These are phyloP conservation scores for Chelidonichthys spinosus DNA, from an alignment of 2,797 vertebrate species.

Conservation along the genomic window DNA sequence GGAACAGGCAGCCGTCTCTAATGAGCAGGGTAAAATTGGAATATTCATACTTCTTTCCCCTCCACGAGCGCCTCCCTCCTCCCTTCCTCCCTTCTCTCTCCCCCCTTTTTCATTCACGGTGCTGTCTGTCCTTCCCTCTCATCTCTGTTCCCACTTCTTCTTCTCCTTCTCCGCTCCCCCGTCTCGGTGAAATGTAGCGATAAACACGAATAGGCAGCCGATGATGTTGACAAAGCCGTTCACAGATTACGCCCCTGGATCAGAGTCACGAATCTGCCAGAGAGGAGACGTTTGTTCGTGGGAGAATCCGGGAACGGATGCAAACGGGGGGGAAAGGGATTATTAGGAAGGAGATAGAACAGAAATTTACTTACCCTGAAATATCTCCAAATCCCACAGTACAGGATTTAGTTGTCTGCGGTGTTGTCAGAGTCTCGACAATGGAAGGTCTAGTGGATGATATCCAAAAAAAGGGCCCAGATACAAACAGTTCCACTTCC, in stretches of 20 bases:
- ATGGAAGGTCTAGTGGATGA: constrained; percentile 44
- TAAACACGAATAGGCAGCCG: constrained; percentile 68
- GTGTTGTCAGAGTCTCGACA: constrained; percentile 43
- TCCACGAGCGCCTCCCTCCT: constrained; percentile 59
- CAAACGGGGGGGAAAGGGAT: constrained; percentile 11
- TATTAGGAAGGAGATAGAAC: constrained; percentile 36
- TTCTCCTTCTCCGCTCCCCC: background rate
- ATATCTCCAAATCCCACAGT: constrained; percentile 40
- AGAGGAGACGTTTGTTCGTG: constrained; percentile 61
- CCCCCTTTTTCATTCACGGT: constrained; percentile 31
- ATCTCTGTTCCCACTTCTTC: constrained; percentile 44
- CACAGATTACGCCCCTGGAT: constrained; percentile 67
- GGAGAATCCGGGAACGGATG: constrained; percentile 57
- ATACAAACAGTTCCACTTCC: constrained; percentile 13
- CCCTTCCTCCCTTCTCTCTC: constrained; percentile 14
- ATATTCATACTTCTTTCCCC: constrained; percentile 78
- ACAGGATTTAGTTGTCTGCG: constrained; percentile 56
- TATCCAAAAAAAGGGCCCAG: constrained; percentile 26
- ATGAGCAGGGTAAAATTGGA: constrained; percentile 79
- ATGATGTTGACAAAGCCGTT: constrained; percentile 69
- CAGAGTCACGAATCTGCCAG: constrained; percentile 67
- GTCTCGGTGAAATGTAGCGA: constrained; percentile 55
- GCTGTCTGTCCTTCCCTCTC: constrained; percentile 49
- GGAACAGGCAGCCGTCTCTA: constrained; percentile 79
- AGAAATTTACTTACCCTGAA: constrained; percentile 29